These are phyloP conservation scores for Saccopteryx bilineata DNA, from an alignment of 2,113 vertebrate genomes.

Conservation along the genomic window DNA sequence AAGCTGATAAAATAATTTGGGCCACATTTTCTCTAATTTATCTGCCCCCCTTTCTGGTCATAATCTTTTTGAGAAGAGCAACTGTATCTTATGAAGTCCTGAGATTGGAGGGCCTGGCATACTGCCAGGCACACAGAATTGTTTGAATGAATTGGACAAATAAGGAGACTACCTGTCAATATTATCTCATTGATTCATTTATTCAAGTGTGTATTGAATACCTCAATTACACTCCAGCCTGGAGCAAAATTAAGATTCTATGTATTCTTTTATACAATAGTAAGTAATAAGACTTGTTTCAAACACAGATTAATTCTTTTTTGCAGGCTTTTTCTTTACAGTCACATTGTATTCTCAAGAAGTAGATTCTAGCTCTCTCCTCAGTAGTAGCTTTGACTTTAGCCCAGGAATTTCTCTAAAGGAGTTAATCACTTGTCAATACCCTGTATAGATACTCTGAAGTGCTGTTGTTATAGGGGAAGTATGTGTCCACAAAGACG, in stretches of 20 bases:
- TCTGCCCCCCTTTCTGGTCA: background rate
- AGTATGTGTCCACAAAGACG: slow-evolving; percentile 29
- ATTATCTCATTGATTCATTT: slow-evolving; percentile 53
- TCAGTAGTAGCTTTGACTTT: slow-evolving; percentile 49
- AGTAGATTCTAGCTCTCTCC: slow-evolving; percentile 48
- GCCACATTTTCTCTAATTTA: slow-evolving; percentile 24
- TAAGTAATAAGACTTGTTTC: slow-evolving; percentile 22
- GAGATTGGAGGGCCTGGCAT: slow-evolving; percentile 13
- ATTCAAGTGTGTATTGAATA: slow-evolving; percentile 33
- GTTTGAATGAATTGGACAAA: slow-evolving; percentile 58
- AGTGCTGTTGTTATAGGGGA: slow-evolving; percentile 30
- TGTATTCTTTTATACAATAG: slow-evolving; percentile 53
- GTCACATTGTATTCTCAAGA: slow-evolving; percentile 22
- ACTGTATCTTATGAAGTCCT: slow-evolving; percentile 25
- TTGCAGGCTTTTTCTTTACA: slow-evolving; percentile 9
- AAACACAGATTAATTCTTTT: slow-evolving; percentile 45
- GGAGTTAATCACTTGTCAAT: slow-evolving; percentile 53
- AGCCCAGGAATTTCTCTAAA: slow-evolving; percentile 20
- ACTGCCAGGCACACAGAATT: slow-evolving; percentile 19
- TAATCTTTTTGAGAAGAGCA: slow-evolving; percentile 7
- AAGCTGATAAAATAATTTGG: background rate
- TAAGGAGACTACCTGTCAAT: slow-evolving; percentile 32
- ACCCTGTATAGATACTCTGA: slow-evolving; percentile 18
- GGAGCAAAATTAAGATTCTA: slow-evolving; percentile 50
- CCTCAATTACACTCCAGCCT: background rate